Base-by-base conservation (phyloP, 2,797 vertebrate species). In the Acanthurus tractus region DNA sequence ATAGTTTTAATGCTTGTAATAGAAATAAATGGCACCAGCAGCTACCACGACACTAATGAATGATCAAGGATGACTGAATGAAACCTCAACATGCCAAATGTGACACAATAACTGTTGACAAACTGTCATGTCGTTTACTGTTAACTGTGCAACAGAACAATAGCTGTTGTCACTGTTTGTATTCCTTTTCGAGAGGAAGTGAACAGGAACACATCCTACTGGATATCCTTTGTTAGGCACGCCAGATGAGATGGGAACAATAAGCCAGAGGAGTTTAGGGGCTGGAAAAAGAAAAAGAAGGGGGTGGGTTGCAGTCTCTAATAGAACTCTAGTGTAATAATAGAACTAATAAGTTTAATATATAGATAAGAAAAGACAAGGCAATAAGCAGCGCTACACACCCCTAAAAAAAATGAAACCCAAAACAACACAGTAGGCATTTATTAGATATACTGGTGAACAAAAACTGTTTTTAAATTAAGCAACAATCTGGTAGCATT, bases 201-300 rank as follows among this genome's bases (percentile, higher is more conserved):
- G 86, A 72, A 86, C 77, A 86, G 74, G 74, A 84, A 86, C 71
- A 91, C 88, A 91, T 94, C 91, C 91, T 85, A 66, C 73, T 92
- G 92, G 93, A 94, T 92, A 91, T 94, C 92, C 93, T 89, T 79
- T 91, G 86, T 90, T 92, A 90, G 79, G 86, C 72, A 53, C 61
- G 62, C 75, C 8, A 20, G 75, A 88, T 44, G 70, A 78, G 66
- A 88, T 45, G 56, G 69, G 82, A 92, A 92, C 86, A 91, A 87
- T 83, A 58, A 78, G 17, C 8, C 22, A 52, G 46, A 81, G 74
- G 64, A 76, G 54, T 75, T 64, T 42, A 59, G 66, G 66, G 49
- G 61, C 20, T 54, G 53, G 23, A 65, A 68, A 63, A n/a, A 79
- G 68, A 34, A 34, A 34, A 66, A 69, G 48, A 38, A 64, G 25